Evolutionary conservation across 2,797 vertebrate species (phyloP).

Genomic region (Adelosebastes latens): DNA sequence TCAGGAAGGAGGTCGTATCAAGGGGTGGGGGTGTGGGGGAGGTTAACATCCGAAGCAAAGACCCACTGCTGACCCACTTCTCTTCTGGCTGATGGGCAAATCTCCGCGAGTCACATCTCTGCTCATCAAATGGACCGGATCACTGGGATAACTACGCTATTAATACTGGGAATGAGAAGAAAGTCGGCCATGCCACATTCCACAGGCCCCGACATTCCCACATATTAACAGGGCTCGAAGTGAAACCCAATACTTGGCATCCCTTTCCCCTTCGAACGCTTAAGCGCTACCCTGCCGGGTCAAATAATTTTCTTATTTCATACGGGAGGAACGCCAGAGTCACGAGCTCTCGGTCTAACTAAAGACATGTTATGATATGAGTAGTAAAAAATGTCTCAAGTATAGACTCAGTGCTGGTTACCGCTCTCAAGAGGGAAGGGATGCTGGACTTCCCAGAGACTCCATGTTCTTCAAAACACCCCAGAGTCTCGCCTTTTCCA

Average conservation of each 20-base stretch:
- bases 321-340: conserved; percentile 48
- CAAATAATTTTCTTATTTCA: conserved; percentile 66
- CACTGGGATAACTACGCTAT: conserved; percentile 65
- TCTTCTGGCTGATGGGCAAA: conserved; percentile 19
- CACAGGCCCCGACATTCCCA: conserved; percentile 65
- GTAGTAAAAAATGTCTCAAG: conserved; percentile 14
- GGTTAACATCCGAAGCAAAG: conserved; percentile 15
- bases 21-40: neutral
- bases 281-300: conserved; percentile 49
- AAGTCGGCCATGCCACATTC: conserved; percentile 68
- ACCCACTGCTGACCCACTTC: conserved; percentile 70
- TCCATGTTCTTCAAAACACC: conserved; percentile 25
- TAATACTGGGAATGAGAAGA: conserved; percentile 72
- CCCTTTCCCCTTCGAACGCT: conserved; percentile 42
- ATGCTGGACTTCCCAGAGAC: conserved; percentile 47
- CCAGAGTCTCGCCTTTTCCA: neutral
- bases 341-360: conserved; percentile 51
- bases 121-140: conserved; percentile 54
- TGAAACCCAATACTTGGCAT: conserved; percentile 74
- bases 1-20: neutral
- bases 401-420: conserved; percentile 21
- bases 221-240: conserved; percentile 64
- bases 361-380: conserved; percentile 58
- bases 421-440: conserved; percentile 37
- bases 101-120: conserved; percentile 33